Base-by-base conservation (phyloP, 2,113 vertebrate species). In the Lycaon pictus region DNA sequence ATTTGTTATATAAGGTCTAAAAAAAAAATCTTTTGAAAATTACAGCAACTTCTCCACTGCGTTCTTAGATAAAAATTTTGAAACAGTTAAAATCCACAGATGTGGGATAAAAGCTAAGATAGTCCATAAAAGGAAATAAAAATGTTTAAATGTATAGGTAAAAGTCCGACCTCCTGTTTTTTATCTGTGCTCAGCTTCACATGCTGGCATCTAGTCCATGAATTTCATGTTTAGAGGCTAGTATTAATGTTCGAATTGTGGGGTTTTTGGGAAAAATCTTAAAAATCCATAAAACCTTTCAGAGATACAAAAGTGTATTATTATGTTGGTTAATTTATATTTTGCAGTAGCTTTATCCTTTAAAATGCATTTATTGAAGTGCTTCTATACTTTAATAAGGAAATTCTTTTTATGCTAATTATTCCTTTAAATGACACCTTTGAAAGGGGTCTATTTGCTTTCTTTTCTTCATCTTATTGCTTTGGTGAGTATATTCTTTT, bases 41-140 rank as follows among this genome's bases (percentile, higher is more conserved):
- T 3, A 84, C 53, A 77, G 11, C 0, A 71, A 88, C 89, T 95
- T 93, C 43, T 2, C 22, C 92, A 88, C 84, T 93, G 62, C 91
- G 94, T 95, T 96, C 92, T 97, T 96, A 84, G 82, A 95, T 96
- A 43, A 60, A 96, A 94, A 95, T 97, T 97, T 91, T 88, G 74
- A 95, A 92, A 98, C 2, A 63, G 94, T 76, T 15, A 89, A 97
- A 89, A 97, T 84, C 76, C 92, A 91, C 89, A 98, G 96, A 88
- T 85, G n/a, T 93, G 95, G 97, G 97, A 93, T 95, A 98, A 97
- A 98, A 98, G 96, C 96, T 96, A 98, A 97, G 95, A 94, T 80
- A 88, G 93, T 62, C 88, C 85, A 96, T 94, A 88, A 96, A 97
- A 91, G 96, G 97, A 98, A 97, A 97, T 93, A 82, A 98, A 98